These are phyloP conservation scores for Nasua narica DNA, from an alignment of 2,797 vertebrate genomes.

Conservation along the genomic window DNA sequence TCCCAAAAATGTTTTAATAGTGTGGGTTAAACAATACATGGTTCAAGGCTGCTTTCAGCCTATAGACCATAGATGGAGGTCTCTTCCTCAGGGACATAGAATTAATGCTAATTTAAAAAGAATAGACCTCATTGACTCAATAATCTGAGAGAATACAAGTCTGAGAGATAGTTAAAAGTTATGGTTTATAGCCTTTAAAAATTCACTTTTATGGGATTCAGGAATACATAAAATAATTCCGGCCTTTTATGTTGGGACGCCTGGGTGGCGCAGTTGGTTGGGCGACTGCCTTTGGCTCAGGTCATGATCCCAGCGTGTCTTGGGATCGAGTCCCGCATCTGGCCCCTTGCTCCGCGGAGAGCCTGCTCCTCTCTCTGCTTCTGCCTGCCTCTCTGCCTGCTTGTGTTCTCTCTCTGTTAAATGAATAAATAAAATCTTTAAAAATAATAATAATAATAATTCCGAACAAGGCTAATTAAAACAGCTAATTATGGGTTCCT, in stretches of 20 bases:
- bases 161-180: background rate
- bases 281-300: no score
- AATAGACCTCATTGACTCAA: background rate
- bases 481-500: background rate
- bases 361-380: no score
- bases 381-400: no score
- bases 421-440: no score
- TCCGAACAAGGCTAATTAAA: conserved; percentile 3
- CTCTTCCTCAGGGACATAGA: background rate
- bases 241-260: no score
- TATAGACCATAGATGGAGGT: background rate
- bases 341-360: no score
- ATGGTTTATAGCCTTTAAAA: background rate
- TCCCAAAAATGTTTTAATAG: background rate
- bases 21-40: background rate
- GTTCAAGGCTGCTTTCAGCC: background rate
- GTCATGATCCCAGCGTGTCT: no score
- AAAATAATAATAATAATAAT: no score
- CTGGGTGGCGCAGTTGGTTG: no score
- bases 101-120: background rate
- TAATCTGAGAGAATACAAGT: background rate
- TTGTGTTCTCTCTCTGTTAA: no score
- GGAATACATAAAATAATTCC: conserved; percentile 15
- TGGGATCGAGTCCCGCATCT: no score
- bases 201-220: background rate